Base-by-base conservation (phyloP, 2,888 invertebrate genomes). In the Oxystoma pomonae region DNA sequence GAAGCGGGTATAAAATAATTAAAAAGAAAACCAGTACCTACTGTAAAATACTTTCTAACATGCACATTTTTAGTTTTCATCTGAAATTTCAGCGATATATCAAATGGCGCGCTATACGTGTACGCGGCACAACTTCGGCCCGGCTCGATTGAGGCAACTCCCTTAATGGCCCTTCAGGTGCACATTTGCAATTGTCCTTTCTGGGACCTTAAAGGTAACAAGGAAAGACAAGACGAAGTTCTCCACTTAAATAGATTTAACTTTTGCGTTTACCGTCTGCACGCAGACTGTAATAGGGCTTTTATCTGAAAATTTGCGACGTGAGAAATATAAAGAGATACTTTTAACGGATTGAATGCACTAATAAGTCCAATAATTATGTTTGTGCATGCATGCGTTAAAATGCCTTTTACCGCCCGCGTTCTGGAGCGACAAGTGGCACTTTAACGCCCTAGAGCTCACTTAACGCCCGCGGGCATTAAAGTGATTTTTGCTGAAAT, bases 141-240 rank as follows among this genome's bases (percentile, higher is more conserved):
- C 5, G 35, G 35, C 35, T 75, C 77, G 77, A 78, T 78, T 77
- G 78, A 77, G 77, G 76, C 72, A 76, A 78, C 73, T 79, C 78
- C 79, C 79, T 76, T 79, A 78, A 79, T 78, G 75, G 79, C 77
- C 76, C 77, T 79, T 77, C 78, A 79, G 58, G 74, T 76, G 69
- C 74, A 71, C 76, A 76, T 77, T 77, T 76, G 75, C 76, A 76
- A 76, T 77, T 76, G 76, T 76, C 74, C 75, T 72, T 35, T 35
- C 35, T 35, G 12, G 12, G 35, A 12, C 35, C 35, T 35, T 35
- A 35, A 35, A 35, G 35, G 35, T 35, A 35, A 35, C 35, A 35
- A 35, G 35, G 35, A 35, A 12, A 35, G 35, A 35, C 35, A 35
- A 35, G 35, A 35, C 69, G 65, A 72, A 71, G 71, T 72, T 72